Evolutionary conservation across 2,888 invertebrate genomes (phyloP).

Genomic region (Matsumyia berberina): DNA sequence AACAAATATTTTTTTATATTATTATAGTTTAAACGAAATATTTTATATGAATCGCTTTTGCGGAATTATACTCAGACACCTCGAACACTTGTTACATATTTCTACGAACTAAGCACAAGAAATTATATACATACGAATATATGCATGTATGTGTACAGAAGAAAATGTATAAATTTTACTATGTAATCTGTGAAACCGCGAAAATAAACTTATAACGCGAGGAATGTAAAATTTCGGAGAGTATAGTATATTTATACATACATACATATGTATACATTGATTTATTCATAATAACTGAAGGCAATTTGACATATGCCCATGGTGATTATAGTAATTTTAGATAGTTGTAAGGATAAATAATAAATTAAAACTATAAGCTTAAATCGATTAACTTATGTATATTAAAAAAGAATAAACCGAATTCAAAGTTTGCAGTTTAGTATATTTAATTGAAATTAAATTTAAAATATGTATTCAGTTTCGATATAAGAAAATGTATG

Average conservation of each 20-base stretch:
- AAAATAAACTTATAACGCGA: not conserved
- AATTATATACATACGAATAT: not conserved
- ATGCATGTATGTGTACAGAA: conserved; percentile 18
- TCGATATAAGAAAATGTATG: not conserved
- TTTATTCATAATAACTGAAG: conserved; percentile 9
- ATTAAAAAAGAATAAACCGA: not conserved
- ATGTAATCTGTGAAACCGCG: no score
- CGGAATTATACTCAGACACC: conserved; percentile 53
- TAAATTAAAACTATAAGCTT: conserved; percentile 3
- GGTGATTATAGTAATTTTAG: conserved; percentile 42
- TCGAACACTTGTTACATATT: conserved; percentile 65
- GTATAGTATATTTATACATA: not conserved
- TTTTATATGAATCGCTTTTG: conserved; percentile 67
- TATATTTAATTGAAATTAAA: not conserved
- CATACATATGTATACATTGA: not conserved
- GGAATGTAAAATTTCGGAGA: not conserved
- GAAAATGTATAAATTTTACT: not conserved
- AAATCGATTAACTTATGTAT: not conserved
- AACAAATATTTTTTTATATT: conserved; percentile 49
- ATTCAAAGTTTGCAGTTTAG: not conserved
- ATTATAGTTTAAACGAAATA: conserved; percentile 9
- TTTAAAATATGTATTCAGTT: conserved; percentile 11
- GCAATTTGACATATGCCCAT: conserved; percentile 17
- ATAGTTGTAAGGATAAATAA: conserved; percentile 1
- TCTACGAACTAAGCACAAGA: conserved; percentile 49